Evolutionary conservation across 1,140 invertebrate genomes (phyloP).

Genomic region (roundworm (Caenorhabditis elegans)): DNA sequence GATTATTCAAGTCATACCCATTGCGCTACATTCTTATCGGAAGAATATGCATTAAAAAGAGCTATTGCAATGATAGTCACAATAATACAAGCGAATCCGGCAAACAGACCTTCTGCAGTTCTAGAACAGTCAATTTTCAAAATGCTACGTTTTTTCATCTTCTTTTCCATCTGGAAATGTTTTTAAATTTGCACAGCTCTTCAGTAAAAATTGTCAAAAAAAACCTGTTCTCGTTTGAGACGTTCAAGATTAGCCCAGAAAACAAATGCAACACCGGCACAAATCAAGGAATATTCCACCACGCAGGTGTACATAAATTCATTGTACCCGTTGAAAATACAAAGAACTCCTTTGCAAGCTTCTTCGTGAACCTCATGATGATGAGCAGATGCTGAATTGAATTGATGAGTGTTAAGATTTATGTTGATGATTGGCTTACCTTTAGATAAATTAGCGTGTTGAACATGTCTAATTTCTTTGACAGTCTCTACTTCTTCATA

Average conservation of each 20-base stretch:
- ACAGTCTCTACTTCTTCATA: slow-evolving; percentile 46
- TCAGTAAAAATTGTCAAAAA: too few relatives aligned
- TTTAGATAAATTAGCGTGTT: neutral
- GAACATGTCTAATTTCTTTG: slow-evolving; percentile 31
- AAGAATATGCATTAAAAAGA: slow-evolving; percentile 38
- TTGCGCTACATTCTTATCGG: slow-evolving; percentile 30
- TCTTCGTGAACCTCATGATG: neutral
- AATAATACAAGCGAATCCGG: slow-evolving; percentile 35
- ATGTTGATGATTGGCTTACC: neutral
- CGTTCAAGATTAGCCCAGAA: slow-evolving; percentile 40
- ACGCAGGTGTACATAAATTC: slow-evolving; percentile 49
- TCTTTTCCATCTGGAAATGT: slow-evolving; percentile 13
- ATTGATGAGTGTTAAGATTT: neutral
- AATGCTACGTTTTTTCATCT: slow-evolving; percentile 30
- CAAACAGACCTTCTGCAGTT: slow-evolving; percentile 40
- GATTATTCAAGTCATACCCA: neutral
- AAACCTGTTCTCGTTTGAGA: slow-evolving; percentile 21
- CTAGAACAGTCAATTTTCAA: slow-evolving; percentile 44
- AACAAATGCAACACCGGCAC: slow-evolving; percentile 46
- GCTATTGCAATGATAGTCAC: slow-evolving; percentile 35
- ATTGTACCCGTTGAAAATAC: slow-evolving; percentile 40
- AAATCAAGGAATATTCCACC: slow-evolving; percentile 41
- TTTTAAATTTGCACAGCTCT: too few relatives aligned
- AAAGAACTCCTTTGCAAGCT: slow-evolving; percentile 42
- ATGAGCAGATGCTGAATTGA: neutral